phyloP scores from a whole-genome alignment of 2,113 vertebrate species.

The Orycteropus afer region DNA sequence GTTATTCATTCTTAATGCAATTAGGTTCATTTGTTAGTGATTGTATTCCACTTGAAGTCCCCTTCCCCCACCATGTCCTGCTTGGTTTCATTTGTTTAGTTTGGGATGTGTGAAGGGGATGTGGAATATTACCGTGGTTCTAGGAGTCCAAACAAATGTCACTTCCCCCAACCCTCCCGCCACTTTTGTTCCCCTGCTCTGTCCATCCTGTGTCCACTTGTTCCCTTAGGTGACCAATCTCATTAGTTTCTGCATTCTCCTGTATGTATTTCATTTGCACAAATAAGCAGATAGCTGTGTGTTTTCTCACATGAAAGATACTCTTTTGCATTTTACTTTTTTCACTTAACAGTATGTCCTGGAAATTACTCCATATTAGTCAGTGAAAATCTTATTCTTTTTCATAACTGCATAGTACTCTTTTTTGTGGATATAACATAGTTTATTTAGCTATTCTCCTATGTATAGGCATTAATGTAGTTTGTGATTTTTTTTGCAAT shows the following conservation, averaged over 20 bases:
- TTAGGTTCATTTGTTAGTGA: neutral
- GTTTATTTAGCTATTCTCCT: neutral
- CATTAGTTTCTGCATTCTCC: neutral
- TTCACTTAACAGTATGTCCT: neutral
- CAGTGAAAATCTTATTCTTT: neutral
- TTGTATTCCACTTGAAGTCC: neutral
- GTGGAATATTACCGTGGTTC: neutral
- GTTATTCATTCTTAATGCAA: accelerated
- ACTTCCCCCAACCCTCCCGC: neutral
- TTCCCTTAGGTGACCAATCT: neutral
- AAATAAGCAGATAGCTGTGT: neutral
- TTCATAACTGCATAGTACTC: neutral
- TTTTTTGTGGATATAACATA: neutral
- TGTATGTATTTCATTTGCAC: neutral
- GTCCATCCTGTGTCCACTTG: neutral
- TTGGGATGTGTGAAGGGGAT: neutral
- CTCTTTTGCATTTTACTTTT: neutral
- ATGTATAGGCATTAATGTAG: neutral
- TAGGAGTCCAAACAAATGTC: neutral
- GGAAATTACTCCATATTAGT: neutral
- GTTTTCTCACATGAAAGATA: neutral
- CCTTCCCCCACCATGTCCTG: neutral
- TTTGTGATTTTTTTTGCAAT: neutral
- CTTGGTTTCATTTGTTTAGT: neutral
- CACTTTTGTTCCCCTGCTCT: neutral